phyloP scores from a whole-genome alignment of 2,113 vertebrate species.

The Nothoprocta pentlandii region DNA sequence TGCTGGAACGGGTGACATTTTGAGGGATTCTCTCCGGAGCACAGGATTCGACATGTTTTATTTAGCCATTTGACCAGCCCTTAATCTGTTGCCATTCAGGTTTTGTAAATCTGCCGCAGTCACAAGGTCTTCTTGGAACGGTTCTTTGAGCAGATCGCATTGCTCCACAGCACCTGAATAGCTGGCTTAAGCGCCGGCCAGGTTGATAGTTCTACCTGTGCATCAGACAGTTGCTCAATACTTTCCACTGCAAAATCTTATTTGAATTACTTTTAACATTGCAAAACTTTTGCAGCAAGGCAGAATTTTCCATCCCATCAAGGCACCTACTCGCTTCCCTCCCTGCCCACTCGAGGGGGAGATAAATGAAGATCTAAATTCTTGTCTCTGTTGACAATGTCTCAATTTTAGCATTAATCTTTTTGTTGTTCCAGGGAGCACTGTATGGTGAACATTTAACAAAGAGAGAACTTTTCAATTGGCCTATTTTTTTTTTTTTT shows the following conservation, averaged over 20 bases:
- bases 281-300: conserved; percentile 1
- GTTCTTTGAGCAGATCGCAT: rapidly evolving
- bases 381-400: background rate
- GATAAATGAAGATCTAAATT: rapidly evolving
- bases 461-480: background rate
- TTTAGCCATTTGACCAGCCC: background rate
- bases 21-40: background rate
- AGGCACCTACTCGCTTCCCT: background rate
- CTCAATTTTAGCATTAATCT: background rate
- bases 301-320: background rate
- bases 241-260: background rate
- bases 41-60: background rate
- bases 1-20: rapidly evolving
- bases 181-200: background rate
- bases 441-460: background rate
- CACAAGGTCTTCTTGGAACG: background rate
- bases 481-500: background rate
- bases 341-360: background rate
- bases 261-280: conserved; percentile 7
- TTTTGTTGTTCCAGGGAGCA: background rate
- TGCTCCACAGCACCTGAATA: background rate
- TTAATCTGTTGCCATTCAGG: background rate
- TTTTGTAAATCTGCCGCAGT: background rate
- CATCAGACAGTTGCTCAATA: conserved; percentile 26
- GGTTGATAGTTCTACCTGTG: conserved; percentile 23